Evolutionary conservation across 2,797 vertebrate genomes (phyloP), one percentile per base, ranked within the genome.

Genomic region (Sebastes vulpes): DNA sequence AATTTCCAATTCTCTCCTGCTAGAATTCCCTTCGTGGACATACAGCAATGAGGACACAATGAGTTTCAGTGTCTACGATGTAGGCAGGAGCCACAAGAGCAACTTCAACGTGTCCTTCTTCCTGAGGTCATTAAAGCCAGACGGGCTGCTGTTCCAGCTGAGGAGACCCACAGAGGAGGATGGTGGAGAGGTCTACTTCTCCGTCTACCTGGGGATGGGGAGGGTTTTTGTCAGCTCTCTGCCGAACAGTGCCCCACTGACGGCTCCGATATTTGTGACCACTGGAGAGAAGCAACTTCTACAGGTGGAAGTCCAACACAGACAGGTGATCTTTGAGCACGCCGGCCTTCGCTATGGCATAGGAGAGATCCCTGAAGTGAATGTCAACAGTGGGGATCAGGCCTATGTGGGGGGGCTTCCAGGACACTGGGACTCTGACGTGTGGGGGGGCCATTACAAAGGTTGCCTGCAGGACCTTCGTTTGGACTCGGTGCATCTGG

Each of bases 401-500:
- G 89, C 96, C 20, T 95, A 96, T 0, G 75, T 98, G 3, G 98
- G 98, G 1, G 97, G 98, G 12, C 91, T 97, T 66, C 95, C 94
- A 0, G 56, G 57, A 50, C 77, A 92, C 0, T 85, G 70, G 3
- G 90, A 83, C 4, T 25, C 91, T 9, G 84, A 58, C 3, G 9
- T 25, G 1, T 98, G 97, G 97, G 97, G 97, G 0, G 98, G 98
- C 0, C 89, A 93, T 72, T 98, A 97, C 84, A 98, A 98, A 90
- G 98, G 98, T 38, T 99, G 98, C 73, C 93, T 99, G 85, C 98
- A 99, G 93, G 98, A 99, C 67, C 18, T 99, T 28, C 96, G 90
- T 1, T 91, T 99, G 57, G 96, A 97, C 21, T 84, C 70, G 0
- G 88, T 92, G 31, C 96, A 87, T 58, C 84, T 99, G 72, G 89